Evolutionary conservation across 2,888 invertebrate species (phyloP), one percentile per base, ranked within the genome.

Genomic region (Campoplex nolae): DNA sequence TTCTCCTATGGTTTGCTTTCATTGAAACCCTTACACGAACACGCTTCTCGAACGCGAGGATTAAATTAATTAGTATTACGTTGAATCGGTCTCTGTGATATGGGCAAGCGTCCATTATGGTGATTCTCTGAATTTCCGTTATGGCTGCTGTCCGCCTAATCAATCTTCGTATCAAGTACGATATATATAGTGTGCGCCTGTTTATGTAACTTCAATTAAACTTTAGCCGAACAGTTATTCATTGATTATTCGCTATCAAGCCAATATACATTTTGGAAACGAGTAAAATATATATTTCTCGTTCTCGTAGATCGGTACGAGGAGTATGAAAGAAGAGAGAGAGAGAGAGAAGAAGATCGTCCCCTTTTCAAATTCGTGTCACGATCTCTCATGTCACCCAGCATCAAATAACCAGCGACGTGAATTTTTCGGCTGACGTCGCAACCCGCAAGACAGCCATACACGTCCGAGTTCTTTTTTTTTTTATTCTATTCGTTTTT

Each of bases 371-470:
- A 82, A 88, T 88, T 88, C 86, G 58, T 58, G 82, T 84, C 84
- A 88, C 88, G 86, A 86, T 79, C 82, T 67, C 76, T 45, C 82
- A 56, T 84, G 88, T 86, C 88, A 86, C 67, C 88, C 74, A 74
- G 81, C 78, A 84, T 86, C 85, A 86, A 86, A 88, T 81, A 84
- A 77, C 86, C 83, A 81, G 67, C 84, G 81, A 75, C 76, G 80
- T 75, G 81, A 76, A 74, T 71, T 86, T 88, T 88, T 76, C 56
- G 67, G 82, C 67, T 58, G 28, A 56, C 75, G 75, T 75, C 71
- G 54, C 75, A 65, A 38, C 58, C 73, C 80, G 48, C n/a, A 45
- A 54, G 48, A 73, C 71, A 54, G 56, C 7, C 62, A 32, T 54
- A 23, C 54, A 54, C 54, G 74, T 73, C 73, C 81, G 38, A 62